Evolutionary conservation across 2,113 vertebrate species (phyloP), one percentile per base, ranked within the genome.

Genomic region (Saguinus imperator): DNA sequence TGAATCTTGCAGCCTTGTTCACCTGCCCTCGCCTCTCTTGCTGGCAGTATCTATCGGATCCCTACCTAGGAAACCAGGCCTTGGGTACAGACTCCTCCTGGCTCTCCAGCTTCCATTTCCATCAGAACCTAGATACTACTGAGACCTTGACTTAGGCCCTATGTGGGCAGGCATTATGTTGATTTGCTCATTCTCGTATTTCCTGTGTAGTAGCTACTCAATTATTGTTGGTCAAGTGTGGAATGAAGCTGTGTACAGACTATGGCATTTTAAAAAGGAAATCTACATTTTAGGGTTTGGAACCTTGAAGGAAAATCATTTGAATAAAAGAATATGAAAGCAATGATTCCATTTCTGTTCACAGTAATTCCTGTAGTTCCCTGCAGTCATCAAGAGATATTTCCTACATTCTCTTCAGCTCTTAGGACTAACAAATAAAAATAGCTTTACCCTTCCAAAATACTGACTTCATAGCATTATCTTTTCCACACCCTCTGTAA

Each of bases 351-450:
- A 11, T 20, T 82, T 76, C 25, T 76, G 5, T 95, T 68, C 27
- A 81, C 14, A 52, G 25, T 79, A 45, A 85, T 96, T 95, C 16
- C 45, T 64, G 1, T 35, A 55, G 52, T 83, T 90, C 25, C 35
- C 6, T 40, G 29, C 86, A 14, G 48, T 45, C 89, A 12, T 68
- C 18, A 68, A 87, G 57, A 85, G 25, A 37, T 85, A 32, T 61
- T 86, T 37, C 11, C 14, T 27, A 14, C 82, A 11, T 87, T 64
- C 25, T 91, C 84, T 64, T 88, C 6, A 58, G 35, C 17, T 89
- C 37, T 94, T 66, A 91, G 45, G n/a, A 88, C n/a, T 88, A 87
- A 45, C 50, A 94, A n/a, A 3, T 84, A 84, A 92, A 91, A 84
- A 72, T 64, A 48, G 52, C 61, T 88, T 97, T 95, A 45, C 21